These are phyloP conservation scores for Aspiorhynchus laticeps DNA, from an alignment of 2,113 vertebrate genomes.

Conservation along the genomic window DNA sequence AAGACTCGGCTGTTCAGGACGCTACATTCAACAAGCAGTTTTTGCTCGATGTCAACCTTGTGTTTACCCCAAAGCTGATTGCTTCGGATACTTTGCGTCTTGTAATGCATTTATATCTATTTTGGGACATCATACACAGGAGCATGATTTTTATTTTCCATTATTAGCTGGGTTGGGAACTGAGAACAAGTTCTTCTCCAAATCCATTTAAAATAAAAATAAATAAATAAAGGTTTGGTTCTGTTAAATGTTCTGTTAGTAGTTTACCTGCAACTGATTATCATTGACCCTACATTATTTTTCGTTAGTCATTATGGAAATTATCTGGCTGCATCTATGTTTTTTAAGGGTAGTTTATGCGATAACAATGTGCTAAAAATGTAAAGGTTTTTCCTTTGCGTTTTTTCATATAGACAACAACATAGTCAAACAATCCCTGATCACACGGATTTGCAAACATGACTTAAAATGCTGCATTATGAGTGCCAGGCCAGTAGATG, in stretches of 20 bases:
- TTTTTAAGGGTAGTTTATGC: too few relatives aligned
- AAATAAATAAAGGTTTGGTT: not conserved
- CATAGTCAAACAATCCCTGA: too few relatives aligned
- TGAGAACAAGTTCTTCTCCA: not conserved
- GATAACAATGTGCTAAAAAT: too few relatives aligned
- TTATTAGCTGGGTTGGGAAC: not conserved
- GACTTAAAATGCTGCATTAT: too few relatives aligned
- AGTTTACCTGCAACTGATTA: too few relatives aligned
- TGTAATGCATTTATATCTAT: slow-evolving; percentile 61
- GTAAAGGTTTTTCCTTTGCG: too few relatives aligned
- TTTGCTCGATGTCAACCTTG: not conserved
- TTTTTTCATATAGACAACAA: too few relatives aligned
- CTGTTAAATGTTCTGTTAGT: not conserved
- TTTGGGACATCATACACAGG: slow-evolving; percentile 62
- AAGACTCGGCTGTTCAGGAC: not conserved
- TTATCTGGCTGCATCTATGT: too few relatives aligned
- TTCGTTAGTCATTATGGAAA: too few relatives aligned
- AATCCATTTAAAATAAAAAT: not conserved
- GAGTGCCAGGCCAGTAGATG: too few relatives aligned
- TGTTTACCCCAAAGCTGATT: not conserved
- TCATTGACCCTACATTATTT: too few relatives aligned
- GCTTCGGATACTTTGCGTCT: slow-evolving; percentile 60
- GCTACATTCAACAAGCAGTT: not conserved
- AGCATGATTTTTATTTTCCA: slow-evolving; percentile 64
- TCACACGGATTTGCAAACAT: too few relatives aligned